Evolutionary conservation across 2,888 invertebrate genomes (phyloP).

Genomic region (Spialia ferax): DNA sequence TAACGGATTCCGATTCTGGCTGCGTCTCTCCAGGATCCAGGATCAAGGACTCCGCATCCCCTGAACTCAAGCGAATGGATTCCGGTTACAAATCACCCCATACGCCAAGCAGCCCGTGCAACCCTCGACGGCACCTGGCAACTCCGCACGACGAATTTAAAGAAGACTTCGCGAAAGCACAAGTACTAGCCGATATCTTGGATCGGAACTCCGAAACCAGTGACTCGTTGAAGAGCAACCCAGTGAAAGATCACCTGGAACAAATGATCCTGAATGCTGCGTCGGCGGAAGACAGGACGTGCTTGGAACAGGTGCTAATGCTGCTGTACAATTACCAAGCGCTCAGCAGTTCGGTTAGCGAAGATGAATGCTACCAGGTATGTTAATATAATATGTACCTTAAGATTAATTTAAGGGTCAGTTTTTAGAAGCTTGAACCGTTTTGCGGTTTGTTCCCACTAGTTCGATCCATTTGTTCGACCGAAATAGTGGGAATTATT

Average conservation of each 20-base stretch:
- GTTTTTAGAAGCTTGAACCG: neutral
- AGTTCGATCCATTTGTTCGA: too few relatives aligned
- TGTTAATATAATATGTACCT: too few relatives aligned
- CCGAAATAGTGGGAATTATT: too few relatives aligned
- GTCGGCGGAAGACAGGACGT: constrained; percentile 86
- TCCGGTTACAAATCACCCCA: constrained; percentile 84
- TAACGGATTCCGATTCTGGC: constrained; percentile 84
- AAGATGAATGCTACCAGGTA: constrained; percentile 86
- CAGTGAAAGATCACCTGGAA: constrained; percentile 81
- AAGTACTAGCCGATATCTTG: constrained; percentile 76
- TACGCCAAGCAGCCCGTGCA: constrained; percentile 77
- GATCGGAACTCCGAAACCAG: constrained; percentile 78
- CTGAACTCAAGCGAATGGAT: constrained; percentile 84
- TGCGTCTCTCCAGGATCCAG: constrained; percentile 85
- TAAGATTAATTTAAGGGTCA: neutral
- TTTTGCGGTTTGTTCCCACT: too few relatives aligned
- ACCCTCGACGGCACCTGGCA: constrained; percentile 68
- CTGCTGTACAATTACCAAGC: constrained; percentile 88
- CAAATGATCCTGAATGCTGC: constrained; percentile 82
- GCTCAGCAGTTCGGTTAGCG: constrained; percentile 83
- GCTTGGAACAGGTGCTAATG: constrained; percentile 88
- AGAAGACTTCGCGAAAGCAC: constrained; percentile 82
- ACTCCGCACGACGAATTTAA: constrained; percentile 80
- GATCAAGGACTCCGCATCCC: constrained; percentile 83
- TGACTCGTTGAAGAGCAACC: constrained; percentile 78